Base-by-base conservation (phyloP, 2,888 invertebrate genomes). In the Clusia tigrina region DNA sequence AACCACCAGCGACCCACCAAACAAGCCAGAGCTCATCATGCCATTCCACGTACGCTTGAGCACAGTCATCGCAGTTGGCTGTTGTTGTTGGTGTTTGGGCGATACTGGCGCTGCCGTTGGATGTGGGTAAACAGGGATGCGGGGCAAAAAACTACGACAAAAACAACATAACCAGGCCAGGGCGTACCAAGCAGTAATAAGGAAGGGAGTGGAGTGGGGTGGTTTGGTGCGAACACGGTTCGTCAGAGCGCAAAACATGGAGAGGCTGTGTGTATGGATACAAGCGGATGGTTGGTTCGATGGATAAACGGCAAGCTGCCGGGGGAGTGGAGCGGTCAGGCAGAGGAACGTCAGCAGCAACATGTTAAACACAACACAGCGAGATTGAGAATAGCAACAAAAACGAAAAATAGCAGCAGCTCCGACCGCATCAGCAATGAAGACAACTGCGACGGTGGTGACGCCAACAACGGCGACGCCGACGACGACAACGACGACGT, bases 271-370 rank as follows among this genome's bases (percentile, higher is more conserved):
- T 17, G 20, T 17, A 48, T n/a, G 17, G 48, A 32, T 6, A 32
- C 32, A 15, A 17, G 12, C 25, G 48, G 46, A 25, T 58, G 37
- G 54, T 38, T 42, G 46, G 62, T 53, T 42, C 69, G 69, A 69
- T 72, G 73, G 68, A 66, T 67, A 67, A 54, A 58, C 63, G 66
- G 71, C 67, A 58, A n/a, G 20, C 48, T 32, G 55, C 52, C 38
- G 15, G 52, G 25, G 17, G 24, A 22, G 26, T 3, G 38, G 42
- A 54, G 54, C 46, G 54, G 17, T 48, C 6, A 22, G 54, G 23
- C 20, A n/a, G 48, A 5, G 37, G 18, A 42, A 42, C 52, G 54
- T 25, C 42, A 62, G 55, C 38, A 54, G 42, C 52, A 57, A 37
- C 52, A 57, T 10, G 20, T 20, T 51, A 51, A 22, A 22, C 23